Base-by-base conservation (phyloP, 2,888 invertebrate genomes). In the Stegana nigrithorax region DNA sequence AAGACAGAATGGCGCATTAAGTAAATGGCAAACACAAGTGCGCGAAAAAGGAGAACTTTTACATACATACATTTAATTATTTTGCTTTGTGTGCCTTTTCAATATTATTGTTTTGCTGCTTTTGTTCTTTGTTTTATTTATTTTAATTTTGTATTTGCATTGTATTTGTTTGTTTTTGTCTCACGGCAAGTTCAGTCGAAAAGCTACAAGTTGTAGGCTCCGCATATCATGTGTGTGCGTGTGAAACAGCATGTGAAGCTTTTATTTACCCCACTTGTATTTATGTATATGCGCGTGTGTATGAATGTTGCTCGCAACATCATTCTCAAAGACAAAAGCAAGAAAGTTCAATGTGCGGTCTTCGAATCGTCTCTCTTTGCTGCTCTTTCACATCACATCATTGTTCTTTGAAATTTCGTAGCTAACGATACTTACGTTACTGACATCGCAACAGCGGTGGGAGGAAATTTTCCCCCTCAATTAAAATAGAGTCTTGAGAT, bases 1-100 rank as follows among this genome's bases (percentile, higher is more conserved):
- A n/a, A n/a, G n/a, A n/a, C n/a, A n/a, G n/a, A n/a, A n/a, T n/a
- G n/a, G n/a, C n/a, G n/a, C n/a, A n/a, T n/a, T n/a, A n/a, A n/a
- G n/a, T n/a, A n/a, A n/a, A 53, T 29, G 32, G 26, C 29, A 53
- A 32, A 29, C 53, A 53, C 53, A 53, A 53, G 53, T 53, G 53
- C 19, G 14, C 12, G 29, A 1, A 14, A 19, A 50, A 2, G 12
- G 6, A 27, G 4, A 50, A 50, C 25, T 26, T 6, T 32, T 3
- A 32, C 29, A 29, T n/a, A 47, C 10, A 47, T 2, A 12, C 21
- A 47, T 25, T 7, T 12, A 25, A 12, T 23, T 23, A 21, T 21
- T 45, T 45, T 45, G 12, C 45, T 36, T 36, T 36, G 36, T 14
- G 4, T 36, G 10, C 10, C n/a, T n/a, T n/a, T n/a, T n/a, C n/a